These are phyloP conservation scores for Hydropotes inermis DNA, from an alignment of 2,113 vertebrate genomes.

Conservation along the genomic window DNA sequence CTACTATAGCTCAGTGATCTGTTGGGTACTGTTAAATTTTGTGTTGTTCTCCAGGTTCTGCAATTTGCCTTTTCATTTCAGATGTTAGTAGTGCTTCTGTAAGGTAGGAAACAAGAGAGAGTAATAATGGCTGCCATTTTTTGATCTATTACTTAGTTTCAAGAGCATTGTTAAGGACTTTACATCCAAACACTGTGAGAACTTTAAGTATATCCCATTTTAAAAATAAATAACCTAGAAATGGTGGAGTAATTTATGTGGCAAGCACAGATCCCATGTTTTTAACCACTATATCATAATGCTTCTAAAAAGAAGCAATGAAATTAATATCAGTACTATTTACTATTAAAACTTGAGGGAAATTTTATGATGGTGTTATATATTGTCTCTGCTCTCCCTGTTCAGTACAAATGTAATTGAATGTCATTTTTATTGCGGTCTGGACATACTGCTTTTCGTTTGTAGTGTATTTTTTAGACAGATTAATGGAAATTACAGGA, in stretches of 20 bases:
- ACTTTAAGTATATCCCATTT: not conserved
- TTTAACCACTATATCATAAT: not conserved
- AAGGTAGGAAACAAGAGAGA: not conserved
- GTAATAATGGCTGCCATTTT: not conserved
- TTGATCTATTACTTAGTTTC: slow-evolving; percentile 19
- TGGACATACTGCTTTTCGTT: not conserved
- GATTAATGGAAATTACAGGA: not conserved
- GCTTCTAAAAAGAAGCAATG: not conserved
- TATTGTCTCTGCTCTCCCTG: not conserved
- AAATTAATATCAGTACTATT: not conserved
- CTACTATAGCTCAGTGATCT: not conserved
- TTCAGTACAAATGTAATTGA: not conserved
- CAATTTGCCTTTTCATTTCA: slow-evolving; percentile 14
- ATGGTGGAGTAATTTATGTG: not conserved
- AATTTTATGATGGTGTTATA: not conserved
- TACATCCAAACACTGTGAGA: not conserved
- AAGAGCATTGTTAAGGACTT: not conserved
- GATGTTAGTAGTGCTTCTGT: not conserved
- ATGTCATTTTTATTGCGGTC: slow-evolving; percentile 32
- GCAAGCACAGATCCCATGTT: not conserved
- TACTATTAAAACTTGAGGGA: slow-evolving; percentile 20
- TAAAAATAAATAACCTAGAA: not conserved
- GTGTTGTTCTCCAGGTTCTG: not conserved
- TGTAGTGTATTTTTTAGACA: slow-evolving; percentile 6
- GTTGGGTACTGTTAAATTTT: not conserved